Base-by-base conservation (phyloP, 2,113 vertebrate genomes). In the Myrmecophaga tridactyla region DNA sequence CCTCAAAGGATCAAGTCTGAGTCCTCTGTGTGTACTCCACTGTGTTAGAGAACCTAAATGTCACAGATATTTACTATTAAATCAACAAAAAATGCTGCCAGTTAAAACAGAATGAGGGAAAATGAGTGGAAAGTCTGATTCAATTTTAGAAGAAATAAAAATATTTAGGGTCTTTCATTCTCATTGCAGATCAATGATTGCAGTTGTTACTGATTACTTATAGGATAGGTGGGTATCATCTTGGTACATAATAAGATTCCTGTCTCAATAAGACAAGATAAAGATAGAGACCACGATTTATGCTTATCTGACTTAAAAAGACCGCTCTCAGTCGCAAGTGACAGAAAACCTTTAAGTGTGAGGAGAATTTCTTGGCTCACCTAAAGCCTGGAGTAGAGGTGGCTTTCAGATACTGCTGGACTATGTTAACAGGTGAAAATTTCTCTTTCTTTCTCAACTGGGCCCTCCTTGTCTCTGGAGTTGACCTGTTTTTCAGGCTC, bases 61-160 rank as follows among this genome's bases (percentile, higher is more conserved):
- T 88, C 93, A 96, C 6, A 89, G 87, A 75, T 95, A 95, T 73
- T 97, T 96, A 92, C 88, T 96, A 92, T 87, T 58, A 67, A 95
- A 94, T 93, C 87, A 97, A 63, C 81, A 95, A 70, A 67, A 97
- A 90, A 65, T 93, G 60, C 77, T 94, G 12, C 67, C 65, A 89
- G 20, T 86, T 91, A 91, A 86, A 46, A 53, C 34, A 41, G 65
- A 92, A 36, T 9, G 21, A 29, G n/a, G 58, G 4, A 31, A 34
- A 48, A 80, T 82, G 70, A 86, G 65, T 51, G 21, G 27, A 90
- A 41, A 86, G 13, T 53, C 20, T 75, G 27, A 91, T 80, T 91
- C 36, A 89, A 70, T 91, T 73, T 43, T 34, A 81, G 75, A 93
- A 77, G 14, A 89, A 31, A 65, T 80, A 65, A 81, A 20, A 95